Evolutionary conservation across 1,140 invertebrate genomes (phyloP).

Genomic region (Drosophila quadrilineata): DNA sequence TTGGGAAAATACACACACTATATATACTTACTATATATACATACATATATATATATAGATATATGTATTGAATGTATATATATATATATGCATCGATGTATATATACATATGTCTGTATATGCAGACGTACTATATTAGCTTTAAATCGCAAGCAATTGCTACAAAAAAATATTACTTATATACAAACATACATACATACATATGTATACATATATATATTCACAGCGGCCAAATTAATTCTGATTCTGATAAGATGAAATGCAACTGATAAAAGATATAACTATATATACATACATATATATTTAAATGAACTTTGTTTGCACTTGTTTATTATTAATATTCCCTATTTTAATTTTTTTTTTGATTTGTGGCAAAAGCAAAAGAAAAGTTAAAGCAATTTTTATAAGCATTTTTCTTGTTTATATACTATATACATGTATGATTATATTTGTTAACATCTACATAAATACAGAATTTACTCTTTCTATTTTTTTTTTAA

Average conservation of each 20-base stretch:
- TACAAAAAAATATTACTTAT: no score
- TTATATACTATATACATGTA: background rate
- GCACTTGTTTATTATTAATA: no score
- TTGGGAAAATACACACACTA: background rate
- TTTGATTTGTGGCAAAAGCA: no score
- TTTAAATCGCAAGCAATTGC: constrained; percentile 18
- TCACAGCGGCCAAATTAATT: constrained; percentile 33
- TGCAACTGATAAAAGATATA: constrained; percentile 1
- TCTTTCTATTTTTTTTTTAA: no score
- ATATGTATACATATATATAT: constrained; percentile 5
- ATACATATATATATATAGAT: background rate
- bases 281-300: no score
- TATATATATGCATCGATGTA: background rate
- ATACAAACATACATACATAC: constrained; percentile 3
- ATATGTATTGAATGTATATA: background rate
- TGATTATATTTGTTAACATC: background rate
- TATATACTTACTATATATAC: background rate
- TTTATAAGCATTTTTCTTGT: constrained; percentile 18
- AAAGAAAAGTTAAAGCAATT: constrained; percentile 20
- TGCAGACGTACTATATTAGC: constrained; percentile 8
- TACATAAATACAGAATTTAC: background rate
- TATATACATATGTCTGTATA: background rate
- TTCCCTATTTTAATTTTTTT: no score
- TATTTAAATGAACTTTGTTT: no score
- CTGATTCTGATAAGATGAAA: constrained; percentile 31